Evolutionary conservation across 2,888 invertebrate genomes (phyloP), one percentile per base, ranked within the genome.

Genomic region (Calameuta filiformis): DNA sequence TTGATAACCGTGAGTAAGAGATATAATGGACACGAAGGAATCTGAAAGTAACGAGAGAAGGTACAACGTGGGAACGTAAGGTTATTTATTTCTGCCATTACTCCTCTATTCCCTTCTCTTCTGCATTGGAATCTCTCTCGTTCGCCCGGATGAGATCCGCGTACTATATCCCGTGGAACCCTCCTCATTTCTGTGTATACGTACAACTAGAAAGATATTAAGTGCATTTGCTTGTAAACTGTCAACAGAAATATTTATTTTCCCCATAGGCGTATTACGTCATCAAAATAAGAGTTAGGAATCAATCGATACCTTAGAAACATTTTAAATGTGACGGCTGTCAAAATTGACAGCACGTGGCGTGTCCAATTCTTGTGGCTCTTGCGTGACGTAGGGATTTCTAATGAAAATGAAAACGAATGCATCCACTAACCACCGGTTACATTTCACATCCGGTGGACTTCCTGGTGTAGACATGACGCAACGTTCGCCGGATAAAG

Each of bases 401-500:
- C 23, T 56, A 23, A 56, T 23, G 56, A 56, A 56, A 56, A 56
- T 56, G 56, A 56, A 56, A 56, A 56, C 56, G 56, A 56, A 56
- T 56, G 56, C 23, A 11, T 30, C 30, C 71, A 4, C 71, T 71
- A 34, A 71, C 23, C 56, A 56, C 23, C 56, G 56, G 56, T 9
- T 56, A 56, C 56, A 56, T 56, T 56, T 56, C 23, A 56, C 56
- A 56, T 56, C 56, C 56, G 56, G 56, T 56, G 56, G 56, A 56
- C 56, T 23, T 56, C 56, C 56, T 23, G 23, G 56, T 56, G 23
- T 76, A 73, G 37, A 40, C n/a, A 68, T 75, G 68, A 56, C 30
- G 73, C 68, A 40, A 76, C 73, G 79, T 77, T 78, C 79, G 77
- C 78, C 73, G 78, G 79, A 85, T 80, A 81, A 85, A 85, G 83